Evolutionary conservation across 2,888 invertebrate genomes (phyloP), one percentile per base, ranked within the genome.

Genomic region (Malacosoma neustria): DNA sequence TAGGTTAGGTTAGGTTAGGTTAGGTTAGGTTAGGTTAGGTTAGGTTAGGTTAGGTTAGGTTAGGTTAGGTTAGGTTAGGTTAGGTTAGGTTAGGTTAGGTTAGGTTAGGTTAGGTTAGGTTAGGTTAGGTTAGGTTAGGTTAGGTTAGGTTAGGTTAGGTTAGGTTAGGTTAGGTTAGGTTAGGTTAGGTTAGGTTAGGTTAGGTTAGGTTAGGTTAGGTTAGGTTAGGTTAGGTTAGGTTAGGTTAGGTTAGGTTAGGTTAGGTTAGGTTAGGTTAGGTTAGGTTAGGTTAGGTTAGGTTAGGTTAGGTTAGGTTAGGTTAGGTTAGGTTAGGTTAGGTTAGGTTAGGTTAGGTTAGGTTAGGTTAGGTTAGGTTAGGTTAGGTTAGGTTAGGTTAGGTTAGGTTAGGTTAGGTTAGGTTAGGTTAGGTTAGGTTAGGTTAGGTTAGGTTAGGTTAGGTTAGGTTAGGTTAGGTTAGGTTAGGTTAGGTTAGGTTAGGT

Each of bases 1-100:
- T 35, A 32, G 35, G 35, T 32, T 39, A n/a, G n/a, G 31, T 32
- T 14, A 11, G 15, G 4, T 3, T 5, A 15, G 15, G 4, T 5
- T 15, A 15, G 5, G 5, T n/a, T n/a, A n/a, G n/a, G n/a, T n/a
- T n/a, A n/a, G n/a, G n/a, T n/a, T n/a, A n/a, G n/a, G n/a, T n/a
- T n/a, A n/a, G n/a, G n/a, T n/a, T n/a, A n/a, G n/a, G n/a, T n/a
- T n/a, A n/a, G n/a, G n/a, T n/a, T n/a, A n/a, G n/a, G n/a, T n/a
- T n/a, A n/a, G 38, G 38, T 35, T 38, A 35, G 38, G 38, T 38
- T 38, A 38, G 38, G 38, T 38, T 38, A 38, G 38, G 38, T 38
- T 38, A 38, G 38, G 38, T 38, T 36, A 32, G 36, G 36, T 36
- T 36, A 32, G 36, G 36, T 37, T 37, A 31, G 38, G 38, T 38